These are phyloP conservation scores for Coptodon bakossiorum DNA, from an alignment of 2,113 vertebrate species.

Conservation along the genomic window DNA sequence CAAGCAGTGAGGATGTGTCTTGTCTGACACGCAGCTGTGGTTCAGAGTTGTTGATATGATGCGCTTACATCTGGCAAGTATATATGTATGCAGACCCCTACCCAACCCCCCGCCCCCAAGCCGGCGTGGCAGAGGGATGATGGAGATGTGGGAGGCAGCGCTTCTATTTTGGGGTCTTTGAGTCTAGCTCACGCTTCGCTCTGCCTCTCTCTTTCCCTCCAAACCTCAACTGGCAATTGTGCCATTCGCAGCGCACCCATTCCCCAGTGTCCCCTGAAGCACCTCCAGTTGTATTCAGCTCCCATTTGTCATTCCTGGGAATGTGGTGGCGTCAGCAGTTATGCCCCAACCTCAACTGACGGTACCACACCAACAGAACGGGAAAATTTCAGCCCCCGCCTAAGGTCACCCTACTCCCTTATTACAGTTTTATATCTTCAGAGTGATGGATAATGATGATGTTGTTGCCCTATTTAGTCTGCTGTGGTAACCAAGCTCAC, in stretches of 20 bases:
- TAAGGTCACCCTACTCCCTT: conserved; percentile 55
- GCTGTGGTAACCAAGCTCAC: background rate
- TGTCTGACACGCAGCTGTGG: background rate
- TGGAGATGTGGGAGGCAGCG: conserved; percentile 29
- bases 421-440: conserved; percentile 54
- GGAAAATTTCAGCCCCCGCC: conserved; percentile 31
- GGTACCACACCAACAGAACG: conserved; percentile 13
- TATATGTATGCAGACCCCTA: background rate
- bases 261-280: conserved; percentile 57
- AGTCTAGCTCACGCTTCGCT: conserved; percentile 5
- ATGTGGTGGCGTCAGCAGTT: conserved; percentile 72
- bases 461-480: conserved; percentile 59
- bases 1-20: background rate
- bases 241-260: conserved; percentile 44
- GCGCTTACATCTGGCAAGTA: background rate
- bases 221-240: conserved; percentile 47
- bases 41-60: background rate
- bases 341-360: conserved; percentile 42
- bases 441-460: conserved; percentile 58
- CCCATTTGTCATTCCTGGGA: conserved; percentile 71
- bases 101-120: background rate
- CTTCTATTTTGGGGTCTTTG: conserved; percentile 48
- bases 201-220: conserved; percentile 15
- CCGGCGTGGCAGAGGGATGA: conserved; percentile 1
- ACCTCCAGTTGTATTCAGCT: conserved; percentile 67